Evolutionary conservation across 2,113 vertebrate species (phyloP), one percentile per base, ranked within the genome.

Genomic region (Gopherus flavomarginatus): DNA sequence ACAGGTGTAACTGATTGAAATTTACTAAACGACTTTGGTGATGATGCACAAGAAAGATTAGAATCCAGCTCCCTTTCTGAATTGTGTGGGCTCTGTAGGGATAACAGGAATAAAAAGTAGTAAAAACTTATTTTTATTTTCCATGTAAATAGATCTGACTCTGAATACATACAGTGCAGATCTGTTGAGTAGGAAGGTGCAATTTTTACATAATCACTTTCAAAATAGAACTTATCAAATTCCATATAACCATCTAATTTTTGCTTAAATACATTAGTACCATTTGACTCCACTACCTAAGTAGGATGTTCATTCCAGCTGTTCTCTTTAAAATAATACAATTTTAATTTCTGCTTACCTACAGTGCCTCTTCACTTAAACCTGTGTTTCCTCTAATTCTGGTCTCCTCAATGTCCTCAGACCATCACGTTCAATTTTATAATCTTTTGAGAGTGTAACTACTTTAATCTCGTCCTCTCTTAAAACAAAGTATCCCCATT

Each of bases 151-250:
- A 94, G 85, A 92, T 85, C 75, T 90, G 85, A 59, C 82, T 91
- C 91, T 81, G 79, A 96, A 93, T 90, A 95, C 93, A 95, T 56
- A 95, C 52, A 85, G 89, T 82, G 86, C 88, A 93, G 88, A 95
- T 96, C 93, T 97, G 96, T 92, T 97, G 93, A 85, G 95, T 97
- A 85, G 96, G 96, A 97, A 96, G 95, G 92, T 96, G 96, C 44
- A 87, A 92, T 83, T 94, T 96, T 96, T 96, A 96, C 89, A 85
- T 89, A 96, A 94, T 93, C 75, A 81, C 44, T 96, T 97, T 85
- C 91, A 80, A 85, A 96, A 83, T 78, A 95, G 79, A 95, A 81
- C 57, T 88, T 95, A 65, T 75, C 95, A 31, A 84, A 92, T 83
- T 95, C 88, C 79, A 19, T 88, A 75, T 52, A 38, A 29, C 94